These are phyloP conservation scores for Hassar affinis DNA, from an alignment of 2,113 vertebrate species.

Conservation along the genomic window DNA sequence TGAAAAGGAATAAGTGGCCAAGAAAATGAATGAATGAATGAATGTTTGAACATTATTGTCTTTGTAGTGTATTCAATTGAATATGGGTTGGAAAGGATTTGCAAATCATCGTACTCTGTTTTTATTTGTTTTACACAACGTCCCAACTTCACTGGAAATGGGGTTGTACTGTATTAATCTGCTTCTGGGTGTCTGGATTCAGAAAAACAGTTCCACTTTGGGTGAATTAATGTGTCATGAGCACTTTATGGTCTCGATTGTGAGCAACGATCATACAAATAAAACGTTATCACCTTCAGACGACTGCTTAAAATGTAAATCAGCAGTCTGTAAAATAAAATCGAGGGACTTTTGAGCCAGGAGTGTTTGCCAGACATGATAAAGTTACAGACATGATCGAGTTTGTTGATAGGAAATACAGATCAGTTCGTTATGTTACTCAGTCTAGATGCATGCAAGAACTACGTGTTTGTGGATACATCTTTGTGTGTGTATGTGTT, in stretches of 20 bases:
- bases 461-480: not conserved
- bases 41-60: no score
- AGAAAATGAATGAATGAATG: no score
- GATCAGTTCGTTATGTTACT: slow-evolving; percentile 3
- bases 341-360: not conserved
- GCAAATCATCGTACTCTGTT: no score
- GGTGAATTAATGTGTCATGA: slow-evolving; percentile 19
- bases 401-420: not conserved
- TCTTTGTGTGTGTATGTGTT: not conserved
- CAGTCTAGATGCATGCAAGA: slow-evolving; percentile 12
- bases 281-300: not conserved
- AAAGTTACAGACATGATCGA: not conserved
- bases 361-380: not conserved
- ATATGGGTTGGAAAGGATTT: no score
- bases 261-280: not conserved
- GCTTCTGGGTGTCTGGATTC: not conserved
- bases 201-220: not conserved
- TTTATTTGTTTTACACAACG: no score
- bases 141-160: no score
- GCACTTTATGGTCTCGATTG: slow-evolving; percentile 33
- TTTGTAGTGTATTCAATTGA: no score
- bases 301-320: not conserved
- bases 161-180: no score
- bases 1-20: no score
- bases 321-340: not conserved